Evolutionary conservation across 2,797 vertebrate species (phyloP), one percentile per base, ranked within the genome.

Genomic region (Toxotes lorentzi): DNA sequence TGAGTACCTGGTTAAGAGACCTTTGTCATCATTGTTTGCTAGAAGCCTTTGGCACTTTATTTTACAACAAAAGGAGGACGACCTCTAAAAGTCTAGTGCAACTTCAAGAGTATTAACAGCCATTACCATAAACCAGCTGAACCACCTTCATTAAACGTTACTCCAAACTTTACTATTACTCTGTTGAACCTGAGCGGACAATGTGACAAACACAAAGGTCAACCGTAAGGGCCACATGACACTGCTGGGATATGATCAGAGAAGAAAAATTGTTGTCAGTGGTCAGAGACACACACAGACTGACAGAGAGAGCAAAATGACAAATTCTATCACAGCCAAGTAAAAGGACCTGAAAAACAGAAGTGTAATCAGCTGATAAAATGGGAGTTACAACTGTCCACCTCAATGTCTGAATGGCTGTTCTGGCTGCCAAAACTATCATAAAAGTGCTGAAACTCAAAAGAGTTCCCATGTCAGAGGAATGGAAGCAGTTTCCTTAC

Each of bases 401-500:
- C 21, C 23, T 60, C n/a, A 35, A 70, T 70, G 58, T 86, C 61
- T 48, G 59, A 87, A 76, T 11, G 40, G 66, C 73, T 83, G 78
- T 68, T 82, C 35, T 50, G 38, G 64, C 83, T 82, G 77, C 80
- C 73, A 84, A 80, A 90, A 90, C 77, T 83, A 88, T 86, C 78
- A 86, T 23, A 82, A 91, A 93, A 93, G 79, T 93, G 91, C 91
- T 93, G 91, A 93, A 93, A 91, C 70, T 82, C 83, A 73, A 91
- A 91, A 91, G 84, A 81, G 87, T 89, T 87, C 56, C 35, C 51
- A 81, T 90, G 89, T 90, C 83, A 91, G 78, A 73, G 78, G 67
- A 89, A 85, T 64, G 48, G 78, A 74, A 43, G 75, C 87, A 59
- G 78, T 90, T 86, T 91, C 70, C 72, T 80, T 72, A 84, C 91